Evolutionary conservation across 2,113 vertebrate genomes (phyloP).

Genomic region (Nothoprocta perdicaria): DNA sequence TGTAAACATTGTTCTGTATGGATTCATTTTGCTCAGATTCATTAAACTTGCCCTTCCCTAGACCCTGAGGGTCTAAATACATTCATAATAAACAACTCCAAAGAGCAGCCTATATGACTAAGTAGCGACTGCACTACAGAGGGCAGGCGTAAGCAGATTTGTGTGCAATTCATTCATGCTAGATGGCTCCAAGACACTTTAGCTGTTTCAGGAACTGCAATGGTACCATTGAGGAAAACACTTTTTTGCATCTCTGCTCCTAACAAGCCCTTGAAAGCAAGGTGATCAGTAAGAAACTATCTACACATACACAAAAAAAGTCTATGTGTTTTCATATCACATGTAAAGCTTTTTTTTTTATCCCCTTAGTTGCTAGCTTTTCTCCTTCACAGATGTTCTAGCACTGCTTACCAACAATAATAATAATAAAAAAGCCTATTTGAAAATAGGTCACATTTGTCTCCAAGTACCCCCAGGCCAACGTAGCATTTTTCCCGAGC

Average conservation of each 20-base stretch:
- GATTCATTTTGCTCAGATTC: background rate
- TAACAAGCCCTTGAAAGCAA: background rate
- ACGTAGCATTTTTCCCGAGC: background rate
- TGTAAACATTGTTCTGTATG: background rate
- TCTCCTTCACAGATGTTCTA: background rate
- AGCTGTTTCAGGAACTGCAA: conserved; percentile 13
- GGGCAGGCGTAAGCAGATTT: conserved; percentile 71
- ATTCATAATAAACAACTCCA: conserved; percentile 51
- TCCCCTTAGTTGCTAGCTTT: background rate
- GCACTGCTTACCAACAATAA: background rate
- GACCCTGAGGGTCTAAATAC: conserved; percentile 28
- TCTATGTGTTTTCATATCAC: background rate
- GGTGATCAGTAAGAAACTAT: background rate
- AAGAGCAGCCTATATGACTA: conserved; percentile 49
- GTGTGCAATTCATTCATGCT: conserved; percentile 65
- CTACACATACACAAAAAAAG: conserved; percentile 32
- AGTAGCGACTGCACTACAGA: conserved; percentile 66
- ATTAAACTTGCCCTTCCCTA: conserved; percentile 5
- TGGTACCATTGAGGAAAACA: conserved; percentile 14
- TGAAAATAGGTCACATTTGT: conserved; percentile 33
- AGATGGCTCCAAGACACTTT: conserved; percentile 31
- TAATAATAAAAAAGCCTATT: background rate
- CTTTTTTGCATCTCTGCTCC: background rate
- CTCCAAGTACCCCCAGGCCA: background rate
- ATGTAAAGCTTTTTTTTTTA: background rate